These are phyloP conservation scores for Meiosimyza platycephala DNA, from an alignment of 2,888 invertebrate genomes.

Conservation along the genomic window DNA sequence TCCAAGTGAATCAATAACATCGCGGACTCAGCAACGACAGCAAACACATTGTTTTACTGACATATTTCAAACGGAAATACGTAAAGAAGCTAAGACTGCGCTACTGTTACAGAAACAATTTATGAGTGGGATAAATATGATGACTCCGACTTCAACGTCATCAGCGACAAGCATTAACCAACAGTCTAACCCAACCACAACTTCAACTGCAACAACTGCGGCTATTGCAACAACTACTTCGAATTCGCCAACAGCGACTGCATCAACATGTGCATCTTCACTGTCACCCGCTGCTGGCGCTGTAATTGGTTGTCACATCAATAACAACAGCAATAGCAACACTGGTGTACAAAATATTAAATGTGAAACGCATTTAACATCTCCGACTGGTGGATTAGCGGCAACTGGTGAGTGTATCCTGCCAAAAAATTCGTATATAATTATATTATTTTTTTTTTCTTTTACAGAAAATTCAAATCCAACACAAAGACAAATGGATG, in stretches of 20 bases:
- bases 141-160: constrained; percentile 6
- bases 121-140: constrained; percentile 23
- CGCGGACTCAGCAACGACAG: neutral
- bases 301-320: constrained; percentile 14
- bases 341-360: constrained; percentile 35
- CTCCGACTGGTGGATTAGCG: constrained; percentile 24
- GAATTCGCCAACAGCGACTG: constrained; percentile 14
- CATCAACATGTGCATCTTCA: constrained; percentile 18
- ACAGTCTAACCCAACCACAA: constrained; percentile 4
- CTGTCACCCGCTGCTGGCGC: constrained; percentile 4
- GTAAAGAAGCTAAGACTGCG: neutral
- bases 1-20: neutral
- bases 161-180: constrained; percentile 15
- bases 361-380: constrained; percentile 37
- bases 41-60: no score
- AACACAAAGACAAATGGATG: constrained; percentile 14
- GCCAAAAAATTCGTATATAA: neutral
- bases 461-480: constrained; percentile 22
- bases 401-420: constrained; percentile 6
- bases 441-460: neutral
- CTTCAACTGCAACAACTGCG: constrained; percentile 1
- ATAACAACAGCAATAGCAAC: constrained; percentile 7
- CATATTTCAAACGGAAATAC: neutral
- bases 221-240: constrained; percentile 15
- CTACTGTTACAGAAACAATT: neutral